Conservation (phyloP, 2,113 vertebrate genomes). For the Hydrochoerus hydrochaeris region DNA sequence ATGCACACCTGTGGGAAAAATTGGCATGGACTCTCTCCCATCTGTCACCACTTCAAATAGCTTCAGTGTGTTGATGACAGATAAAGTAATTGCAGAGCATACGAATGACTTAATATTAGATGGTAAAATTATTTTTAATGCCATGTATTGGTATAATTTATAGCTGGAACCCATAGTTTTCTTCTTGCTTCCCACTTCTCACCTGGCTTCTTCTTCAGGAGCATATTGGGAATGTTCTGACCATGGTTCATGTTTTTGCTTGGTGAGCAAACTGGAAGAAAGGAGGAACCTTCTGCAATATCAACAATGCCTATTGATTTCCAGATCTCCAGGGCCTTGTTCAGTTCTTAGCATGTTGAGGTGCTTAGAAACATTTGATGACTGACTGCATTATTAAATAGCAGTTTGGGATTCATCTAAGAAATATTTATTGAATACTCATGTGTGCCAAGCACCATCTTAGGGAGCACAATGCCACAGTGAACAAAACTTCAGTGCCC, state of each 20-base stretch:
- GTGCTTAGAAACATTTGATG: not conserved
- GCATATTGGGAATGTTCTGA: rapidly evolving
- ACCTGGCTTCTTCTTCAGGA: not conserved
- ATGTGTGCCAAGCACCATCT: not conserved
- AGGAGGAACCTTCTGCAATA: not conserved
- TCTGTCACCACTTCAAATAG: constrained; percentile 86
- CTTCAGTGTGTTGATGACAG: constrained; percentile 88
- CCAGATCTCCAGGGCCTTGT: not conserved
- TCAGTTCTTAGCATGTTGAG: not conserved
- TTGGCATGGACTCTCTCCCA: constrained; percentile 83
- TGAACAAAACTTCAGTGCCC: not conserved
- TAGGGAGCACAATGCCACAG: not conserved
- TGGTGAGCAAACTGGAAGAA: not conserved
- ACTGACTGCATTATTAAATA: not conserved
- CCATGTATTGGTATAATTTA: constrained; percentile 77
- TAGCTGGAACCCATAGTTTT: constrained; percentile 80
- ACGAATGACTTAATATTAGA: constrained; percentile 90
- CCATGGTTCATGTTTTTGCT: not conserved
- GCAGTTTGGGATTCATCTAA: not conserved
- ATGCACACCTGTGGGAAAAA: constrained; percentile 88
- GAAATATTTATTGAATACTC: not conserved
- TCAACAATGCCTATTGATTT: not conserved
- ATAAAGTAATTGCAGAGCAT: constrained; percentile 89
- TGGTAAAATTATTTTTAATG: constrained; percentile 84
- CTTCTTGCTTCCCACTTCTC: constrained; percentile 17